Evolutionary conservation across 1,140 invertebrate species (phyloP), one percentile per base, ranked within the genome.

Genomic region (Drosophila auraria): DNA sequence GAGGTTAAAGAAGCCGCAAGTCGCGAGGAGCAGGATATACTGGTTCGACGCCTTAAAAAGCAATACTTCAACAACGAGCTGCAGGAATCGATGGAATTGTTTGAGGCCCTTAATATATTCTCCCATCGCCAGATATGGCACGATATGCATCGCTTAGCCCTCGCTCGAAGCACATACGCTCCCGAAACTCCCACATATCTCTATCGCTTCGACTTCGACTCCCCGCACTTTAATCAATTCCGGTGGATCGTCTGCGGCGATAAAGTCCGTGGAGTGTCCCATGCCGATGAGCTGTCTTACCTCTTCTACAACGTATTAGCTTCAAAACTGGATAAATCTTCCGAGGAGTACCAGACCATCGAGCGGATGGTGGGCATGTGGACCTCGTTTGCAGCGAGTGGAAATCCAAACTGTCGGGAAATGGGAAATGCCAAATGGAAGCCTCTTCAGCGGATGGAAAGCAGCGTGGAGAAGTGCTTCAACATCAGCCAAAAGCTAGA

Each of bases 261-360:
- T 8, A 42, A 25, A 1, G 60, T 82, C 14, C 83, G 87, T 2
- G 91, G 91, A 1, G 94, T 94, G 4, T 93, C 93, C 65, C 95
- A 96, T 80, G 94, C 93, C 0, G 95, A 96, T 64, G 95, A 96
- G 63, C 30, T 96, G 0, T 95, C 94, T 50, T 96, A 96, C 83
- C 71, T 96, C 17, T 96, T 96, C 76, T 93, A 94, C 68, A 79
- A 73, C 64, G 15, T 78, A 6, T 56, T 78, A 8, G 69, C 84
- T 1, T 47, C 59, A 1, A 91, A 78, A 7, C 49, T 89, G 20
- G 56, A 50, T 3, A 78, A 80, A 15, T 71, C 74, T 6, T 68
- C 87, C 0, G 44, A 12, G 7, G 92, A 91, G 36, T 93, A 92
- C 38, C 82, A 61, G 56, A 82, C 92, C 15, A 94, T 94, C 20